These are phyloP conservation scores for Zaprionus vittiger DNA, from an alignment of 1,140 invertebrate genomes.

Conservation along the genomic window DNA sequence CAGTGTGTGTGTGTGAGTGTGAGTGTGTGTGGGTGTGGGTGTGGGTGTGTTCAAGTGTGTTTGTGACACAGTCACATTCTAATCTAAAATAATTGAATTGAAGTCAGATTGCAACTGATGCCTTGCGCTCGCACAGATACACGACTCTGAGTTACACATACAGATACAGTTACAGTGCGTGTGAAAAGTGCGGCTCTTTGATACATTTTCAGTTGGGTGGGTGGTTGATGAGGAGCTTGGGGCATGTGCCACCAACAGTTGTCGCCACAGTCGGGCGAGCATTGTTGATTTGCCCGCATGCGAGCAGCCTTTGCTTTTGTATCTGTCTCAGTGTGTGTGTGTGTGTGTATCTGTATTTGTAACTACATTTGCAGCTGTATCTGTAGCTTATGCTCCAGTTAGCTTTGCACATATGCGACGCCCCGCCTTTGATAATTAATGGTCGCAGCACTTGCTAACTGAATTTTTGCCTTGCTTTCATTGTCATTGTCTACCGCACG, in stretches of 20 bases:
- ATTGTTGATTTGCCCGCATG: constrained; percentile 14
- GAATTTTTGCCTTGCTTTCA: constrained; percentile 57
- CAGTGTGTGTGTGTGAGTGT: constrained; percentile 10
- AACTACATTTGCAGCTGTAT: constrained; percentile 28
- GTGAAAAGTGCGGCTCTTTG: constrained; percentile 61
- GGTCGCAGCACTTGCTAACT: constrained; percentile 58
- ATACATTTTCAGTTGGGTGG: constrained; percentile 47
- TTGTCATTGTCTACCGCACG: constrained; percentile 37
- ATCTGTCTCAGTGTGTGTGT: neutral
- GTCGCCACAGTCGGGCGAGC: constrained; percentile 17
- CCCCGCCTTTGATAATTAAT: constrained; percentile 64
- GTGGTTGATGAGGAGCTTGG: constrained; percentile 19
- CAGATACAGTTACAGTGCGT: constrained; percentile 34
- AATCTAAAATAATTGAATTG: constrained; percentile 83
- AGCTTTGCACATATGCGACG: constrained; percentile 44
- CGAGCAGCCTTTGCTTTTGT: constrained; percentile 1
- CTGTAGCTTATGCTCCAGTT: constrained; percentile 31
- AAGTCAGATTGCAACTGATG: constrained; percentile 83
- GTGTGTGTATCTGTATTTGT: constrained; percentile 3
- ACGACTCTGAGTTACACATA: constrained; percentile 40
- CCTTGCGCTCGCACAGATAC: constrained; percentile 41
- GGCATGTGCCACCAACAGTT: constrained; percentile 61
- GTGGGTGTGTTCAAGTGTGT: constrained; percentile 22
- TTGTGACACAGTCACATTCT: constrained; percentile 81
- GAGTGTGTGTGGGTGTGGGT: constrained; percentile 21